Percentiles rank a stretch among this genome's conserved stretches.
These are phyloP conservation scores for Mastigias papua DNA, from an alignment of 30 jellyfish, hydroid and myxozoan genomes.

Conservation along the genomic window DNA sequence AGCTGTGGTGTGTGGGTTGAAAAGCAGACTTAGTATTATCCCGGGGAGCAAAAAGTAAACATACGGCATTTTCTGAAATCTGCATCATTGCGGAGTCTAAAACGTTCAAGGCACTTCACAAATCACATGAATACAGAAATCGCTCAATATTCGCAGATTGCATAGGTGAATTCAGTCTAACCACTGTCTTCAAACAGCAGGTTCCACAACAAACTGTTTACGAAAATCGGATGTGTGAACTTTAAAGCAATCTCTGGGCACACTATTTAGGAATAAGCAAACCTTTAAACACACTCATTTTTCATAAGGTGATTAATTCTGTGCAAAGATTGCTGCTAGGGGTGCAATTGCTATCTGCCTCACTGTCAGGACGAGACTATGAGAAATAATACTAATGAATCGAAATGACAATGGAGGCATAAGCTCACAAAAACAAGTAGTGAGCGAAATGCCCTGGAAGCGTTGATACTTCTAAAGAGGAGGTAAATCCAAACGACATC, in stretches of 20 bases:
- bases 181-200: background rate
- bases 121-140: no score
- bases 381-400: background rate
- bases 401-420: no score
- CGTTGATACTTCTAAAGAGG: no score
- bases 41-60: slow-evolving; percentile 20
- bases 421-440: no score
- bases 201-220: background rate
- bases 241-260: background rate
- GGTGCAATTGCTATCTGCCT: background rate
- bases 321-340: no score
- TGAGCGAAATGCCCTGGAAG: no score
- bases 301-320: background rate
- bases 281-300: background rate
- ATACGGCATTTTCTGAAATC: background rate
- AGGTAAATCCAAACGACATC: no score
- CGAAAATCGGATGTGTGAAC: background rate
- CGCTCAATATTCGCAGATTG: background rate
- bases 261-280: background rate
- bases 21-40: background rate
- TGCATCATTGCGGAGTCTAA: background rate
- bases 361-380: background rate
- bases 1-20: slow-evolving; percentile 14
- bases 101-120: background rate
- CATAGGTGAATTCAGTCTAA: background rate